phyloP scores from a whole-genome alignment of 2,113 vertebrate species.

The Tricholaema leucomelas region DNA sequence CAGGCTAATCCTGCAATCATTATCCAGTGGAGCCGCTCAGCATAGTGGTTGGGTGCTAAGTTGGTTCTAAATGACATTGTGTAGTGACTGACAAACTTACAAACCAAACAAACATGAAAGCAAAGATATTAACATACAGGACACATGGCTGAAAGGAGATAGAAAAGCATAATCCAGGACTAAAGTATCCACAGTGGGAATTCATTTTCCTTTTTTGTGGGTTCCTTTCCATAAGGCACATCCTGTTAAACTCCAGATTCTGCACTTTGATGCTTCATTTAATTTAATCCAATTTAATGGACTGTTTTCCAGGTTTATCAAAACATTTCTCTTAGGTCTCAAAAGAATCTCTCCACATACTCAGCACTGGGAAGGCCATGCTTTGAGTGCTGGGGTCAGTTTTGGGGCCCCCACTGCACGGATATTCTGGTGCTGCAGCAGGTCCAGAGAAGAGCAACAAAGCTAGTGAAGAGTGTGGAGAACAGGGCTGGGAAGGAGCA shows the following conservation, averaged over 20 bases:
- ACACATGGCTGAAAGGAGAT: not conserved
- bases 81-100: not conserved
- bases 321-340: not conserved
- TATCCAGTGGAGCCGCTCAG: not conserved
- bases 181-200: not conserved
- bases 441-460: too few relatives aligned
- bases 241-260: not conserved
- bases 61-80: not conserved
- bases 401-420: too few relatives aligned
- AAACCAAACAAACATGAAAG: slow-evolving; percentile 2
- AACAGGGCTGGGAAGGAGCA: too few relatives aligned
- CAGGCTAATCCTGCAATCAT: not conserved
- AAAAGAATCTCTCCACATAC: not conserved
- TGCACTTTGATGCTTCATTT: not conserved
- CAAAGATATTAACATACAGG: not conserved
- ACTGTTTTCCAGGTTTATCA: not conserved
- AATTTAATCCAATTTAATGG: not conserved
- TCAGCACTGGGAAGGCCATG: too few relatives aligned
- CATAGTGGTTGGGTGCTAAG: not conserved
- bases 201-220: not conserved
- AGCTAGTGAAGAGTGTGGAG: too few relatives aligned
- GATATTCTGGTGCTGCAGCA: too few relatives aligned
- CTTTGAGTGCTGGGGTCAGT: too few relatives aligned
- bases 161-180: not conserved
- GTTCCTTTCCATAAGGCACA: not conserved